These are phyloP conservation scores for Hermetia illucens DNA, from an alignment of 1,140 invertebrate genomes.

Conservation along the genomic window DNA sequence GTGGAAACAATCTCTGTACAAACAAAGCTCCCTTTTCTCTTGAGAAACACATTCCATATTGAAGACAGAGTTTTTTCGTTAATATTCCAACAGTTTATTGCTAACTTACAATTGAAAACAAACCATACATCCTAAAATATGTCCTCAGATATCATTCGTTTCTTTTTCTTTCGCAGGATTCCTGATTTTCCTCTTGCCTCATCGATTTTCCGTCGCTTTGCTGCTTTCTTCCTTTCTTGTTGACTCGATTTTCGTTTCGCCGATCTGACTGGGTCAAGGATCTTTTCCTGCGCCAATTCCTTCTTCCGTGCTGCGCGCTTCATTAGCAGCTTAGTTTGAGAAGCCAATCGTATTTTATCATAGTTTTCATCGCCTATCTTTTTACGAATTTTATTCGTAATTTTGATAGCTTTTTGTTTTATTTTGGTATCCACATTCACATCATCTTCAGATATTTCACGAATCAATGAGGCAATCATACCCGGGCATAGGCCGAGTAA, in stretches of 20 bases:
- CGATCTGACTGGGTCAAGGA: conserved; percentile 53
- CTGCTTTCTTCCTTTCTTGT: conserved; percentile 24
- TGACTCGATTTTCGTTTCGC: conserved; percentile 42
- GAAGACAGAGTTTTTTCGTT: too few species aligned
- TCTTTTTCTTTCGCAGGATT: conserved; percentile 22
- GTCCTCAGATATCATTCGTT: conserved; percentile 12
- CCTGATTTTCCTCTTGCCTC: conserved; percentile 24
- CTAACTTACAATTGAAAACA: too few species aligned
- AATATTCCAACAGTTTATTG: too few species aligned
- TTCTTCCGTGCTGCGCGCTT: conserved; percentile 49
- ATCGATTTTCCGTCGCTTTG: conserved; percentile 22
- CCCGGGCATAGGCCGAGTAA: conserved; percentile 35
- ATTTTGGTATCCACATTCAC: conserved; percentile 37
- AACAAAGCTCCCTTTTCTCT: too few species aligned
- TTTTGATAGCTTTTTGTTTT: conserved; percentile 46
- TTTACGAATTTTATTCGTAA: conserved; percentile 48
- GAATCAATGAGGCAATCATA: conserved; percentile 48
- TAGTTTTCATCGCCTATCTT: conserved; percentile 49
- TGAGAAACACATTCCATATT: too few species aligned
- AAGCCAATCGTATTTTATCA: conserved; percentile 36
- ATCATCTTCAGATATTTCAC: conserved; percentile 47
- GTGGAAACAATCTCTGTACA: too few species aligned
- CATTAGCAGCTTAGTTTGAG: conserved; percentile 40
- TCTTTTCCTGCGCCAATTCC: conserved; percentile 41
- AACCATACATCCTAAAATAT: too few species aligned